Evolutionary conservation across 2,797 vertebrate genomes (phyloP).

Genomic region (Epinephelus awoara): DNA sequence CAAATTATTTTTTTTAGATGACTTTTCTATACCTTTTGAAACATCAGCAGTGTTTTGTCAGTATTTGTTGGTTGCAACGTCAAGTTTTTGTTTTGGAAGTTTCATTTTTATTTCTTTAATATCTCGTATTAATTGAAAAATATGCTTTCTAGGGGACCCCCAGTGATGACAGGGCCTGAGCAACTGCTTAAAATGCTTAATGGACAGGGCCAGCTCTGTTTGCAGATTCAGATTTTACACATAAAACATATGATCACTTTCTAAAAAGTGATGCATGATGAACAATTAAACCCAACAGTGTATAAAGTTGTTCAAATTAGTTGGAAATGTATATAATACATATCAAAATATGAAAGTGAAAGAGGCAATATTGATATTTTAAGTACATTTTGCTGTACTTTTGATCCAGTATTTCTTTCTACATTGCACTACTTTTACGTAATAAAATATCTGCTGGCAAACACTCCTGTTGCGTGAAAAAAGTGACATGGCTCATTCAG

Average conservation of each 20-base stretch:
- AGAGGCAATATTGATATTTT: not conserved
- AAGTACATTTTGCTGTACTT: not conserved
- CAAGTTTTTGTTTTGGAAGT: too few relatives aligned
- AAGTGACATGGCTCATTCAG: not conserved
- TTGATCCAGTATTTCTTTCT: not conserved
- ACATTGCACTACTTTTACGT: not conserved
- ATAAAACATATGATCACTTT: not conserved
- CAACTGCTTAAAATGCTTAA: too few relatives aligned
- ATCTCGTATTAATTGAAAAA: too few relatives aligned
- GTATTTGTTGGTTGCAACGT: too few relatives aligned
- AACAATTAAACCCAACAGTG: not conserved
- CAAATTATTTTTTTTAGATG: too few relatives aligned
- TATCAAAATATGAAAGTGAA: not conserved
- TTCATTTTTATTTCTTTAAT: too few relatives aligned
- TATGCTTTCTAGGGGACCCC: too few relatives aligned
- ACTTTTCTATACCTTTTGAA: too few relatives aligned
- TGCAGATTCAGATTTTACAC: not conserved
- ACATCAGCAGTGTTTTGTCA: too few relatives aligned
- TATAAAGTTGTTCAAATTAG: not conserved
- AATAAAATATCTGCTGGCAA: not conserved
- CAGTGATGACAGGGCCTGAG: too few relatives aligned
- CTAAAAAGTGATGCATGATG: not conserved
- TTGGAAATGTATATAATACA: not conserved
- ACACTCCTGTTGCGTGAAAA: slow-evolving; percentile 2
- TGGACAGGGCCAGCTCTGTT: not conserved